These are phyloP conservation scores for Epistrophella euchroma DNA, from an alignment of 2,888 invertebrate species.

Conservation along the genomic window DNA sequence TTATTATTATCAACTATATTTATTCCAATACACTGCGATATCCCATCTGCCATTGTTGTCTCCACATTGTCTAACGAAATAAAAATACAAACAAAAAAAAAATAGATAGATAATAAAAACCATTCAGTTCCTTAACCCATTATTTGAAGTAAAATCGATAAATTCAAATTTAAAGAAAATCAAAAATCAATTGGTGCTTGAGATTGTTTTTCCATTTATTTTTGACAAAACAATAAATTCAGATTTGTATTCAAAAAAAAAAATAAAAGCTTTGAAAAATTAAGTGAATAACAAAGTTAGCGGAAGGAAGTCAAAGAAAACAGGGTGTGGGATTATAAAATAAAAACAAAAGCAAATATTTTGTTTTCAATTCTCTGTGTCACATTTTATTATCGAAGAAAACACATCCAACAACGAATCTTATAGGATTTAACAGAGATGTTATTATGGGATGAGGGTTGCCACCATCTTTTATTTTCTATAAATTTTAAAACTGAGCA, in stretches of 20 bases:
- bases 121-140: constrained; percentile 46
- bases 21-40: background rate
- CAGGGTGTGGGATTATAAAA: background rate
- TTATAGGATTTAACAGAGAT: background rate
- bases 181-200: background rate
- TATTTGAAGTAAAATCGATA: constrained; percentile 3
- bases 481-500: background rate
- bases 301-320: background rate
- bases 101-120: background rate
- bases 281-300: background rate
- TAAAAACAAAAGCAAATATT: constrained; percentile 13
- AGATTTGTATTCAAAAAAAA: background rate
- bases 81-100: constrained; percentile 1
- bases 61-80: constrained; percentile 48
- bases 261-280: constrained; percentile 6
- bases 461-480: background rate
- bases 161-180: constrained; percentile 15
- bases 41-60: background rate
- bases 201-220: background rate
- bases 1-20: background rate
- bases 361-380: constrained; percentile 34
- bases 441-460: background rate
- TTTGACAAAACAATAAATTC: background rate
- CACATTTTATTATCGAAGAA: constrained; percentile 33
- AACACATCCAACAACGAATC: background rate